Conservation (phyloP, 2,888 invertebrate species). For the Lissocephala sabroskyi region DNA sequence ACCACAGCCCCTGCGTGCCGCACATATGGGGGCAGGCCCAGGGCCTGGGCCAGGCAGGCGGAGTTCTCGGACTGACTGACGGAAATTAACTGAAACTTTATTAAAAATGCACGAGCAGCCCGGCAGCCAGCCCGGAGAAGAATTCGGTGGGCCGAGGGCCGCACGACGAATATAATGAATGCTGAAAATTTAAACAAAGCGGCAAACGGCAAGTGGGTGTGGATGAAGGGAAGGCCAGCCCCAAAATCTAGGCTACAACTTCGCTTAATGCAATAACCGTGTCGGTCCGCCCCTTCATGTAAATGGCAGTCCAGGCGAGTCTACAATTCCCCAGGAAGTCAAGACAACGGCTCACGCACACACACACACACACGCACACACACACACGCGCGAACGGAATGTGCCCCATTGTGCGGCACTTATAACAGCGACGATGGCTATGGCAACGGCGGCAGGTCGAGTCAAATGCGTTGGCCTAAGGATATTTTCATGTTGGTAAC, state of each 20-base stretch:
- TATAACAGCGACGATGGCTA: conserved; percentile 14
- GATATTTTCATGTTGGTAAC: conserved; percentile 47
- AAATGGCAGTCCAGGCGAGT: conserved; percentile 38
- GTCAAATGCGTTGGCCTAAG: conserved; percentile 48
- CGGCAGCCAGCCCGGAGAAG: conserved; percentile 10
- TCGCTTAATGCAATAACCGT: conserved; percentile 60
- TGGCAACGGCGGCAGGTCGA: conserved; percentile 7
- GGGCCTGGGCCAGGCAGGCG: too few relatives aligned
- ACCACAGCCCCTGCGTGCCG: conserved; percentile 50
- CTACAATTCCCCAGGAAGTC: conserved; percentile 53
- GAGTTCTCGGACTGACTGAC: too few relatives aligned
- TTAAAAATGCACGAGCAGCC: conserved; percentile 43
- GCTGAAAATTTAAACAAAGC: conserved; percentile 48
- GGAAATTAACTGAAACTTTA: conserved; percentile 56
- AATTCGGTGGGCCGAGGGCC: too few relatives aligned
- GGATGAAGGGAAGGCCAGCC: neutral
- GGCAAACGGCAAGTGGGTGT: neutral
- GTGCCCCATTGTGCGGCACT: conserved; percentile 16
- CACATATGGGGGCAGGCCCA: conserved; percentile 42
- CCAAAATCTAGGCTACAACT: conserved; percentile 57
- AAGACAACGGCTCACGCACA: conserved; percentile 32
- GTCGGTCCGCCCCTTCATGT: conserved; percentile 28
- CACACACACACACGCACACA: conserved; percentile 9
- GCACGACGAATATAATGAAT: conserved; percentile 41
- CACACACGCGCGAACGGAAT: neutral